Percentiles rank a stretch among this genome's conserved stretches.
phyloP scores from a whole-genome alignment of 2,113 vertebrate genomes.

The Pungitius pungitius region DNA sequence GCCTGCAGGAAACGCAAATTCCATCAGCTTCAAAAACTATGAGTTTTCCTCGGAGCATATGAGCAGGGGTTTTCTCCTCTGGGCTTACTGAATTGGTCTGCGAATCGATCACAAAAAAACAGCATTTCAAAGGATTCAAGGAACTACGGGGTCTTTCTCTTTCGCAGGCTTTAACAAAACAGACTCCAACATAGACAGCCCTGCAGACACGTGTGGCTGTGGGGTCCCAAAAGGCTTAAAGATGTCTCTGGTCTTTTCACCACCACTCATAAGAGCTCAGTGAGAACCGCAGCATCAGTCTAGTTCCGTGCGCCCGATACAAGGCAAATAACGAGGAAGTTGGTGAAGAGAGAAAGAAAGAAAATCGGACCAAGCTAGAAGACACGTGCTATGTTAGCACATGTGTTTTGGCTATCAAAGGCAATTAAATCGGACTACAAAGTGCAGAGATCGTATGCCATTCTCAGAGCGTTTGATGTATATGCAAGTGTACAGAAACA shows the following conservation, averaged over 20 bases:
- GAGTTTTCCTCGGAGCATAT: constrained; percentile 65
- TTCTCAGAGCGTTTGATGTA: constrained; percentile 58
- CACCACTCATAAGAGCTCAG: constrained; percentile 42
- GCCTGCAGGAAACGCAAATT: constrained; percentile 67
- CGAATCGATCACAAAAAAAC: constrained; percentile 73
- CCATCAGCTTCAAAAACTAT: constrained; percentile 63
- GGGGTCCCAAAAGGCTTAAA: constrained; percentile 58
- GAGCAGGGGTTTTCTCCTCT: constrained; percentile 61
- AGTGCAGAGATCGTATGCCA: constrained; percentile 54
- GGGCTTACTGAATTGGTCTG: constrained; percentile 64
- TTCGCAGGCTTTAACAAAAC: constrained; percentile 61
- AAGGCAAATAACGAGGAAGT: constrained; percentile 50
- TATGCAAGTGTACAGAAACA: constrained; percentile 53
- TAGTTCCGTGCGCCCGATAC: constrained; percentile 31
- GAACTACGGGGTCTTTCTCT: constrained; percentile 62
- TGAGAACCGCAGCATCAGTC: constrained; percentile 56
- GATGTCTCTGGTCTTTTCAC: constrained; percentile 59
- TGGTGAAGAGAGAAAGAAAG: constrained; percentile 27
- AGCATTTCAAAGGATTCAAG: constrained; percentile 71
- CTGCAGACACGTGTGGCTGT: constrained; percentile 71
- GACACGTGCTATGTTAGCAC: constrained; percentile 51
- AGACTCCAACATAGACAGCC: constrained; percentile 67
- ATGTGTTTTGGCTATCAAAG: constrained; percentile 77
- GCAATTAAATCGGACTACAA: constrained; percentile 74
- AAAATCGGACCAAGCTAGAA: constrained; percentile 46